Evolutionary conservation across 2,797 vertebrate species (phyloP).

Genomic region (Chloroceryle amazona): DNA sequence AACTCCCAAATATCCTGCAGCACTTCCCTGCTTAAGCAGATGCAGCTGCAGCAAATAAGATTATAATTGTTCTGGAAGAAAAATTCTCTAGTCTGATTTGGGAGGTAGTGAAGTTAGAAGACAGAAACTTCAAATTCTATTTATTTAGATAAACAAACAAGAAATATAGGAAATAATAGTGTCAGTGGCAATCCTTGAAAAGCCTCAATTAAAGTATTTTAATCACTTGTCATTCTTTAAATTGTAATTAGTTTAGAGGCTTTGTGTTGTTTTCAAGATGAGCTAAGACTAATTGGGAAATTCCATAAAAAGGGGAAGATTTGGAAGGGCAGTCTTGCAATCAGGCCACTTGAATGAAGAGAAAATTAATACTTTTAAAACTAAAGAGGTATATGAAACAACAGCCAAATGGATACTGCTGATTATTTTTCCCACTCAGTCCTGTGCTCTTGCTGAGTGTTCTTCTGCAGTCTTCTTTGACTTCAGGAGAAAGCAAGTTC

Average conservation of each 20-base stretch:
- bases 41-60: background rate
- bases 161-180: background rate
- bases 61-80: background rate
- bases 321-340: background rate
- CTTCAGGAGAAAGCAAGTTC: background rate
- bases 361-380: background rate
- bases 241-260: background rate
- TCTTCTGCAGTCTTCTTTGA: background rate
- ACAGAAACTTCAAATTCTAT: background rate
- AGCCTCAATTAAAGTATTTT: background rate
- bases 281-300: background rate
- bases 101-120: background rate
- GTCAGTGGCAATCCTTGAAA: background rate
- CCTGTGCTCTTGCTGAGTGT: background rate
- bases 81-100: background rate
- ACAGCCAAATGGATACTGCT: background rate
- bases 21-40: background rate
- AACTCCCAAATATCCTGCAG: background rate
- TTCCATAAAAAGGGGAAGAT: background rate
- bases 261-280: background rate
- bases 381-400: background rate
- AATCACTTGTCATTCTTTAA: background rate
- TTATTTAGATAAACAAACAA: background rate
- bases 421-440: background rate
- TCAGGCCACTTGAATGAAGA: rapidly evolving